Base-by-base conservation (phyloP, 2,888 invertebrate genomes). In the Gari tellinella region DNA sequence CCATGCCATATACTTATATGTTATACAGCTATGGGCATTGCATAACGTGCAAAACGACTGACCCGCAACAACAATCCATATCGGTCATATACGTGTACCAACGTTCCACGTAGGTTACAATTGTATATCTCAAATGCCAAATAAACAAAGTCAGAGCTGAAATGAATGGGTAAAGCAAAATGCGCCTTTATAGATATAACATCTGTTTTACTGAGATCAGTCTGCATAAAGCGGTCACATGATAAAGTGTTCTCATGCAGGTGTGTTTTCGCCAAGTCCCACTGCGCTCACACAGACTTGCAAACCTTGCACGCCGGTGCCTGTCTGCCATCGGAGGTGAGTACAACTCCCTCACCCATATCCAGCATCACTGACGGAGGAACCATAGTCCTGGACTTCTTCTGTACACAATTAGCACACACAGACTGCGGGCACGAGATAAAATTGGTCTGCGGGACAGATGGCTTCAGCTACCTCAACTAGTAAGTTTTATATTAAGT, bases 361-460 rank as follows among this genome's bases (percentile, higher is more conserved):
- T 31, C 31, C 31, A 10, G 31, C 31, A n/a, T n/a, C n/a, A 31
- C 31, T 4, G 52, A 61, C 46, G 75, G 64, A 2, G 55, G 19
- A 12, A 72, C 70, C 25, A 81, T 81, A 12, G 78, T 81, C 14
- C 64, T 80, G 5, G 81, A 83, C 57, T 83, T 83, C 70, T 81
- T 83, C 66, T 83, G 83, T 38, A 52, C 76, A 5, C 61, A 69
- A 12, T 57, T 83, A 2, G 72, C 74, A 23, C 68, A 78, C 25
- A 38, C 64, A 52, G 45, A 64, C 21, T 83, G 83, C 43, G 74
- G 61, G 1, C 41, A 53, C 15, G 77, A 69, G 7, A 17, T 25
- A 3, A 61, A 73, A 5, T 46, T 49, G 14, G 75, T 83, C 1
- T 83, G 83, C 58, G 83, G 57, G 14, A 67, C 72, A 1, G 77